Conservation (phyloP, 2,113 vertebrate genomes). For the Aix galericulata region DNA sequence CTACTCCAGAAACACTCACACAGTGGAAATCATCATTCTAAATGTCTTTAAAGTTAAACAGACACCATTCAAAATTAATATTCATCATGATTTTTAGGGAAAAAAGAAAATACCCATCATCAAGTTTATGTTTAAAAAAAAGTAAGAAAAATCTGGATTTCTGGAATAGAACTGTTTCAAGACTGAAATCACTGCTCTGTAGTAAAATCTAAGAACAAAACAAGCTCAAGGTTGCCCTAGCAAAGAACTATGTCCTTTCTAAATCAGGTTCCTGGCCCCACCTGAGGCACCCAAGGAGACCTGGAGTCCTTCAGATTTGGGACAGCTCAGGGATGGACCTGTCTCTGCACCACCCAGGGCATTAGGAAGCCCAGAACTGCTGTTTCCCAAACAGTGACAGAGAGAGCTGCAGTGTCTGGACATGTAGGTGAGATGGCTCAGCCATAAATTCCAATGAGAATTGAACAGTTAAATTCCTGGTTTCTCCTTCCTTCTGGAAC, state of each 20-base stretch:
- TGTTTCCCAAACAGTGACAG: not conserved
- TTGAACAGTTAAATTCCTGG: not conserved
- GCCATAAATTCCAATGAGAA: not conserved
- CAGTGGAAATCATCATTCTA: not conserved
- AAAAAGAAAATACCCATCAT: not conserved
- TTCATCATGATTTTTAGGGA: accelerated
- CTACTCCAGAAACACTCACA: not conserved
- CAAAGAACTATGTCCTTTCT: not conserved
- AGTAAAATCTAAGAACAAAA: not conserved
- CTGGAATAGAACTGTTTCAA: not conserved
- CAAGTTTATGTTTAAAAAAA: not conserved
- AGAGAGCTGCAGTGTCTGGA: not conserved
- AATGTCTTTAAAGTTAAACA: not conserved
- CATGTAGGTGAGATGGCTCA: not conserved
- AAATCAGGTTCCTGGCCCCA: not conserved
- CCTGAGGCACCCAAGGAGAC: not conserved
- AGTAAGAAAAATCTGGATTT: not conserved
- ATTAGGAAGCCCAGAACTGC: not conserved
- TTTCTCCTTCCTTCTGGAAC: not conserved
- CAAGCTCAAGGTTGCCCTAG: not conserved
- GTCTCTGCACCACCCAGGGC: not conserved
- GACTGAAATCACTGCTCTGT: not conserved
- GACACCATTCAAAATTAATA: not conserved
- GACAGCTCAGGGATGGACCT: not conserved
- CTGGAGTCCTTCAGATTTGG: not conserved